Conservation (phyloP, 2,113 vertebrate genomes). For the Mus pahari region DNA sequence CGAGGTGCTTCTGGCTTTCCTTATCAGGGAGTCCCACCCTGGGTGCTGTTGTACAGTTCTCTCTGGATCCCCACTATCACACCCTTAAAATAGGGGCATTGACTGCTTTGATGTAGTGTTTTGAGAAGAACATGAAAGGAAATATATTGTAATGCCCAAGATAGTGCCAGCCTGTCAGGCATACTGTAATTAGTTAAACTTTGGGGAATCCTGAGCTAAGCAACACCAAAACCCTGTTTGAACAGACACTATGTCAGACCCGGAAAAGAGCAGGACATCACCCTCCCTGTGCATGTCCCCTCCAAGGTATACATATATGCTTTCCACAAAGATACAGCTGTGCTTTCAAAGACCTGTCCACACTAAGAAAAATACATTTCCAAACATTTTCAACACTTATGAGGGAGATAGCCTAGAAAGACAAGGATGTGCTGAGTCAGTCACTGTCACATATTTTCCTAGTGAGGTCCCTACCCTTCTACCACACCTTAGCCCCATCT, state of each 20-base stretch:
- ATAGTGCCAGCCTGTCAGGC: not conserved
- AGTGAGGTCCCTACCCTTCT: not conserved
- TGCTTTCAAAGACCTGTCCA: not conserved
- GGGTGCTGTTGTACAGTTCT: not conserved
- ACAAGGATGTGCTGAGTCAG: not conserved
- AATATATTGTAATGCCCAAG: not conserved
- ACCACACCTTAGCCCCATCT: not conserved
- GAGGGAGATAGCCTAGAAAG: not conserved
- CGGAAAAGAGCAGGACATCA: not conserved
- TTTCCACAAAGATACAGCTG: not conserved
- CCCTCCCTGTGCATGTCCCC: not conserved
- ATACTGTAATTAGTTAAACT: not conserved
- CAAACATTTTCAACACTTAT: constrained; percentile 23
- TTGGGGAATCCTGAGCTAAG: not conserved
- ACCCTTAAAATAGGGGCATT: not conserved
- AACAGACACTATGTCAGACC: not conserved
- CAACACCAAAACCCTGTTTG: not conserved
- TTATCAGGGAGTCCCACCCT: not conserved
- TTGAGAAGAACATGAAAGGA: constrained; percentile 15
- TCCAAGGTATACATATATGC: not conserved
- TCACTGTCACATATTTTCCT: not conserved
- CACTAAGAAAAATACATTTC: not conserved
- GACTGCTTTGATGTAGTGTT: not conserved
- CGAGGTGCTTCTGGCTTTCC: not conserved
- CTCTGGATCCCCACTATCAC: not conserved